Conservation (phyloP, 2,113 vertebrate genomes). For the Picathartes gymnocephalus region DNA sequence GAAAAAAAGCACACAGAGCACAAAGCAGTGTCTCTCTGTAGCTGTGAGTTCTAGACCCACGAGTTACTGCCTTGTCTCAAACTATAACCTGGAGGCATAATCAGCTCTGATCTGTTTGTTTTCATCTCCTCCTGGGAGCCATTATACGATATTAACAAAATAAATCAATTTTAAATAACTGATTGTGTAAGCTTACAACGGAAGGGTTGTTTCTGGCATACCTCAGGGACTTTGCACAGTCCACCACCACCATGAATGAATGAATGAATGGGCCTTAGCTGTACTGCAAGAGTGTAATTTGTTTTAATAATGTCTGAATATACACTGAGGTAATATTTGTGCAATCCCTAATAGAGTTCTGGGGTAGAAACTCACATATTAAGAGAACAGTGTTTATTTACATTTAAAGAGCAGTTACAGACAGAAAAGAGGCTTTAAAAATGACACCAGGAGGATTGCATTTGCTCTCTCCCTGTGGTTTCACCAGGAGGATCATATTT, state of each 20-base stretch:
- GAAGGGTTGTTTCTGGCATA: slow-evolving; percentile 52
- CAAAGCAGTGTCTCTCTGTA: slow-evolving; percentile 49
- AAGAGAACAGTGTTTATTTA: slow-evolving; percentile 49
- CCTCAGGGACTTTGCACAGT: slow-evolving; percentile 19
- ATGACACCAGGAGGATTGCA: neutral
- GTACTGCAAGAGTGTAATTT: slow-evolving; percentile 60
- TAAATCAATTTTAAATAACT: slow-evolving; percentile 70
- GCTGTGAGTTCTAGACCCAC: neutral
- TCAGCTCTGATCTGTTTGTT: slow-evolving; percentile 53
- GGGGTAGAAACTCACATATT: slow-evolving; percentile 51
- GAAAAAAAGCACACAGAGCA: neutral
- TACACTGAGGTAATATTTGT: slow-evolving; percentile 69
- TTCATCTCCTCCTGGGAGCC: slow-evolving; percentile 59
- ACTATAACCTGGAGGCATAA: slow-evolving; percentile 55
- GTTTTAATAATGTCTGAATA: slow-evolving; percentile 74
- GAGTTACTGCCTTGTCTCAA: slow-evolving; percentile 26
- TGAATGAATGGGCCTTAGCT: slow-evolving; percentile 57
- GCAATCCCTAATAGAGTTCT: slow-evolving; percentile 31
- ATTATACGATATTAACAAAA: slow-evolving; percentile 70
- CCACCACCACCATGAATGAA: slow-evolving; percentile 29
- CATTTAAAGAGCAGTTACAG: slow-evolving; percentile 42
- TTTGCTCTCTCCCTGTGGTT: neutral
- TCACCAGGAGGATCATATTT: neutral
- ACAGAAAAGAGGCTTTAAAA: slow-evolving; percentile 38
- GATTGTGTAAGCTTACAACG: slow-evolving; percentile 65